phyloP scores from a whole-genome alignment of 2,797 vertebrate species.

The Lagodon rhomboides region DNA sequence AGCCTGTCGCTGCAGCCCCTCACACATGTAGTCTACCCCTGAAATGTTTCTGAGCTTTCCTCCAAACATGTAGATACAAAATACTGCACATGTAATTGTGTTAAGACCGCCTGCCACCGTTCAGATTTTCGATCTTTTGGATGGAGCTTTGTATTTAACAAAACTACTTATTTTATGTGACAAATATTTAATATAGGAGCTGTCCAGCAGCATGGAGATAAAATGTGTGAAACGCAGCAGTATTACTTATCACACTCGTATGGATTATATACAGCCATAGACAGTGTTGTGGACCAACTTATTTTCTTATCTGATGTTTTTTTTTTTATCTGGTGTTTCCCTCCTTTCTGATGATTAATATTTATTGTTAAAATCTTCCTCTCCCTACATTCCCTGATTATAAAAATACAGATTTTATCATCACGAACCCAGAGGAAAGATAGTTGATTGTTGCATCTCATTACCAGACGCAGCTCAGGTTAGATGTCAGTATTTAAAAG shows the following conservation, averaged over 20 bases:
- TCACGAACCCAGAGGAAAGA: no score
- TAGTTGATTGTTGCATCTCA: no score
- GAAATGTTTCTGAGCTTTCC: neutral
- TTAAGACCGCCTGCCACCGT: neutral
- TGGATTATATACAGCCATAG: slow-evolving; percentile 6
- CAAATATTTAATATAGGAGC: neutral
- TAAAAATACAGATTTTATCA: neutral
- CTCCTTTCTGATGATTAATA: slow-evolving; percentile 1
- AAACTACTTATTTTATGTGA: neutral
- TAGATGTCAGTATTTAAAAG: no score
- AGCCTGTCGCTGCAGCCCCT: neutral
- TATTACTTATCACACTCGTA: neutral
- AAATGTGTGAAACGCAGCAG: neutral
- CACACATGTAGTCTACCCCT: no score
- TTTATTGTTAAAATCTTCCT: neutral
- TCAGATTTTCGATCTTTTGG: neutral
- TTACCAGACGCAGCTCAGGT: no score
- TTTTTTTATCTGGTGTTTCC: slow-evolving; percentile 1
- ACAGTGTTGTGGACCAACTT: neutral
- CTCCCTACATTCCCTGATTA: neutral
- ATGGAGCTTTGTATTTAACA: neutral
- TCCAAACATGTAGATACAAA: neutral
- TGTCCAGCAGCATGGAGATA: neutral
- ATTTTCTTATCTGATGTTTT: slow-evolving; percentile 22
- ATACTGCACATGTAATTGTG: neutral